Conservation (phyloP, 2,797 vertebrate species). For the Lindbergichthys nudifrons region DNA sequence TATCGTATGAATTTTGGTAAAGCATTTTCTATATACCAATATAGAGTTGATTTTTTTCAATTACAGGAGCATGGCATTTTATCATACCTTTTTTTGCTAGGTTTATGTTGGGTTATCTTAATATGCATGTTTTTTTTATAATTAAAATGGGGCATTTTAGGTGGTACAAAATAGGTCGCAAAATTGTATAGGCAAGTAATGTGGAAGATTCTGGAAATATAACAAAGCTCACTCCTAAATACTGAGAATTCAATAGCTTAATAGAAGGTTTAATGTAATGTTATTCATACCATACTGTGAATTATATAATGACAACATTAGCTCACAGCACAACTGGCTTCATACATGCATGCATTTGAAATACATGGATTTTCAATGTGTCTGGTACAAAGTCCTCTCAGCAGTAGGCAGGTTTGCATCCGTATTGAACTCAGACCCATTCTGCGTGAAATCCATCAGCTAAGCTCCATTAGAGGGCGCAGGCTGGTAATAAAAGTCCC, state of each 20-base stretch:
- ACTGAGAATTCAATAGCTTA: not conserved
- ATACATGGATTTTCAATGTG: constrained; percentile 30
- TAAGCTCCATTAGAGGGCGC: constrained; percentile 34
- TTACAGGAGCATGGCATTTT: not conserved
- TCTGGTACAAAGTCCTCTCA: constrained; percentile 25
- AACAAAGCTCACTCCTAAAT: not conserved
- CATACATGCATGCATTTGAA: constrained; percentile 11
- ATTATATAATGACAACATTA: constrained; percentile 3
- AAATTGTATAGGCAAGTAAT: not conserved
- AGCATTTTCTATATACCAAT: not conserved
- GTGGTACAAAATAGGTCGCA: not conserved
- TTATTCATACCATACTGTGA: not conserved
- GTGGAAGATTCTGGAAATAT: not conserved
- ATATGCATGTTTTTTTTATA: not conserved
- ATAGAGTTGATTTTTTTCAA: not conserved
- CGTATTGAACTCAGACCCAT: constrained; percentile 23
- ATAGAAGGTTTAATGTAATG: not conserved
- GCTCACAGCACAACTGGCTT: constrained; percentile 1
- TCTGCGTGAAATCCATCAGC: constrained; percentile 53
- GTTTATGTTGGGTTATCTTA: not conserved
- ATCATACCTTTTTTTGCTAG: not conserved
- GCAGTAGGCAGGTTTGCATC: constrained; percentile 27
- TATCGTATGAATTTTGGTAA: not conserved
- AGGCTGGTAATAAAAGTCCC: constrained; percentile 30
- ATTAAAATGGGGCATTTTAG: not conserved